These are phyloP conservation scores for Xenops minutus DNA, from an alignment of 2,797 vertebrate genomes.

Conservation along the genomic window DNA sequence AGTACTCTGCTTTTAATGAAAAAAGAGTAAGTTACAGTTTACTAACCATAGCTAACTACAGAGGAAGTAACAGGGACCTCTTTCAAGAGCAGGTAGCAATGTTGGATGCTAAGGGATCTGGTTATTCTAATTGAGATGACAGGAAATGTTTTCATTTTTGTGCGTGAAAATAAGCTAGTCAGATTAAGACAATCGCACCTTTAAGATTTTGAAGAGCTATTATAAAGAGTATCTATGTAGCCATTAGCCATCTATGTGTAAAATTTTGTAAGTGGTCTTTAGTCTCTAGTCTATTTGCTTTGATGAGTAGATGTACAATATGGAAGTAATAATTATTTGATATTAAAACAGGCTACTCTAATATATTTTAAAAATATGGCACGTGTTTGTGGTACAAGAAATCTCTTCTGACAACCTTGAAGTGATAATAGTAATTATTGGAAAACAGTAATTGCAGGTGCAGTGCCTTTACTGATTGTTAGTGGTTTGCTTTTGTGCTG, in stretches of 20 bases:
- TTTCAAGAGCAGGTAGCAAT: neutral
- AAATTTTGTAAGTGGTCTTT: neutral
- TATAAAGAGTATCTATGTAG: neutral
- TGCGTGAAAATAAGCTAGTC: neutral
- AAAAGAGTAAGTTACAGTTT: neutral
- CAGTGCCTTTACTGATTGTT: neutral
- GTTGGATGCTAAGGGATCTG: neutral
- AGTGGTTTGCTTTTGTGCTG: neutral
- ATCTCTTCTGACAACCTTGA: neutral
- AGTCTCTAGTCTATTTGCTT: neutral
- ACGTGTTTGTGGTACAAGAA: neutral
- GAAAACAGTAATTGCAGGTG: neutral
- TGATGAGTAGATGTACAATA: neutral
- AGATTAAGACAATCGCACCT: neutral
- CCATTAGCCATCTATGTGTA: neutral
- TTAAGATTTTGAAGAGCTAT: neutral
- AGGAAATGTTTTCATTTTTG: neutral
- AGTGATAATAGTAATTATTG: neutral
- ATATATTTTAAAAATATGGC: neutral
- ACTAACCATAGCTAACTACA: neutral
- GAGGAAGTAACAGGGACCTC: neutral
- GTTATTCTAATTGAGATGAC: neutral
- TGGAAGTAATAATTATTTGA: neutral
- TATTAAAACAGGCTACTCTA: neutral
- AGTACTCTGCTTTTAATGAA: neutral